phyloP scores from a whole-genome alignment of 2,888 invertebrate species.

The Melanotus villosus region DNA sequence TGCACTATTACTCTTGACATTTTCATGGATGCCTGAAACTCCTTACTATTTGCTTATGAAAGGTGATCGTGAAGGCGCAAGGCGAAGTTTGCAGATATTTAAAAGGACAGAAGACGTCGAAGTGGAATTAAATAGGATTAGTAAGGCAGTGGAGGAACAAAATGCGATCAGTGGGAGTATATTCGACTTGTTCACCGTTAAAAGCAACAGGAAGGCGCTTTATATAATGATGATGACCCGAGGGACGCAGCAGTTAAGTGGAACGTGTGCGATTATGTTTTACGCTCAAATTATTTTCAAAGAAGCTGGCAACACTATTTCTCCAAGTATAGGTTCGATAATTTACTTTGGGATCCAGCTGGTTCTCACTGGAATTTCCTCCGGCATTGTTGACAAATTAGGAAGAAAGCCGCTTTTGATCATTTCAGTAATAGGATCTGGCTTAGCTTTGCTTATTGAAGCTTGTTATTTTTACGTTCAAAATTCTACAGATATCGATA shows the following conservation, averaged over 20 bases:
- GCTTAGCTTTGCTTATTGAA: constrained; percentile 62
- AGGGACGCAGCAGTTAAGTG: constrained; percentile 74
- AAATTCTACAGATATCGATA: constrained; percentile 58
- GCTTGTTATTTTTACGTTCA: constrained; percentile 66
- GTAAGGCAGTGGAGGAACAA: constrained; percentile 60
- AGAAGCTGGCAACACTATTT: constrained; percentile 63
- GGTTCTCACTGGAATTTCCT: constrained; percentile 71
- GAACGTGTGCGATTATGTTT: constrained; percentile 74
- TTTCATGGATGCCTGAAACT: constrained; percentile 77
- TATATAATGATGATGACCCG: constrained; percentile 74
- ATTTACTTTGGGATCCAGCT: constrained; percentile 72
- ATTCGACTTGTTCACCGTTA: constrained; percentile 70
- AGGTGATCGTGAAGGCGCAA: constrained; percentile 66
- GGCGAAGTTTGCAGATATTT: constrained; percentile 71
- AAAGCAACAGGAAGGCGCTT: constrained; percentile 74
- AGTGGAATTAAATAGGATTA: constrained; percentile 64
- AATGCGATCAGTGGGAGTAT: constrained; percentile 66
- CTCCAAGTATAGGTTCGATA: constrained; percentile 71
- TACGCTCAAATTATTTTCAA: constrained; percentile 75
- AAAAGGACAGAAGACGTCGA: constrained; percentile 70
- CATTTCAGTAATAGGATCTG: constrained; percentile 67
- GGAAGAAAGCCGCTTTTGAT: constrained; percentile 76
- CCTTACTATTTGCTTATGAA: constrained; percentile 69
- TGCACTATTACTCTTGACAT: constrained; percentile 71
- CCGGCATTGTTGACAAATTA: constrained; percentile 73